Evolutionary conservation across 2,113 vertebrate species (phyloP).

Genomic region (Oreotrochilus melanogaster): DNA sequence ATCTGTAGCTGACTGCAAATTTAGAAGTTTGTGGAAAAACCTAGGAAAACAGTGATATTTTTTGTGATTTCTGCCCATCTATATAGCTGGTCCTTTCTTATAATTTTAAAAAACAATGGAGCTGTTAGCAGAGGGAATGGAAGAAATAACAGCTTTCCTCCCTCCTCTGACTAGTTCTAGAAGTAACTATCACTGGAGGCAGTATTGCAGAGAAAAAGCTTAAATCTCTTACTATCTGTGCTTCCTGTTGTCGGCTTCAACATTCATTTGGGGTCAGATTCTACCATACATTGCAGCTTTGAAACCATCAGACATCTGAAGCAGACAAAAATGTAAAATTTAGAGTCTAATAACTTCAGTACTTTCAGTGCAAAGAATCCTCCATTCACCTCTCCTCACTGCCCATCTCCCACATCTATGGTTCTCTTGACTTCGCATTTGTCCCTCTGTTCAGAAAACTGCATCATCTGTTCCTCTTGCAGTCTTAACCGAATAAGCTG

Average conservation of each 20-base stretch:
- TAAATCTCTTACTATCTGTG: conserved; percentile 28
- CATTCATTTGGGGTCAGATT: conserved; percentile 22
- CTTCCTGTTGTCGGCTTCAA: conserved; percentile 42
- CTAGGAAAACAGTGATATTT: not conserved
- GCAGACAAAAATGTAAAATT: conserved; percentile 32
- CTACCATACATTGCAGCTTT: not conserved
- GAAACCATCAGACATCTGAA: not conserved
- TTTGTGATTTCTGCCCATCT: not conserved
- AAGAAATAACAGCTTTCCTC: not conserved
- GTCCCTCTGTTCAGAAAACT: not conserved
- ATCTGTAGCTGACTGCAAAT: not conserved
- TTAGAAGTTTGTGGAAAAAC: not conserved
- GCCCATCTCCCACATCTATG: not conserved
- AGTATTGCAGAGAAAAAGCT: not conserved
- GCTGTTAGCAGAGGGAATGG: not conserved
- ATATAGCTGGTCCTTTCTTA: not conserved
- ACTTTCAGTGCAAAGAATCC: not conserved
- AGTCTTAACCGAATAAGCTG: not conserved
- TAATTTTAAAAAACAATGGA: not conserved
- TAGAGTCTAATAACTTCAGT: not conserved
- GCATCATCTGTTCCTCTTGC: not conserved
- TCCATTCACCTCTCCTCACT: not conserved
- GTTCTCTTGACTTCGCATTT: not conserved
- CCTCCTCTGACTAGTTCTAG: not conserved
- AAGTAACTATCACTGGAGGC: conserved; percentile 13